A percentile compares a stretch with the other conserved stretches of the same genome.
phyloP scores from a whole-genome alignment of 2,888 invertebrate species.

The Ophion slaviceki region DNA sequence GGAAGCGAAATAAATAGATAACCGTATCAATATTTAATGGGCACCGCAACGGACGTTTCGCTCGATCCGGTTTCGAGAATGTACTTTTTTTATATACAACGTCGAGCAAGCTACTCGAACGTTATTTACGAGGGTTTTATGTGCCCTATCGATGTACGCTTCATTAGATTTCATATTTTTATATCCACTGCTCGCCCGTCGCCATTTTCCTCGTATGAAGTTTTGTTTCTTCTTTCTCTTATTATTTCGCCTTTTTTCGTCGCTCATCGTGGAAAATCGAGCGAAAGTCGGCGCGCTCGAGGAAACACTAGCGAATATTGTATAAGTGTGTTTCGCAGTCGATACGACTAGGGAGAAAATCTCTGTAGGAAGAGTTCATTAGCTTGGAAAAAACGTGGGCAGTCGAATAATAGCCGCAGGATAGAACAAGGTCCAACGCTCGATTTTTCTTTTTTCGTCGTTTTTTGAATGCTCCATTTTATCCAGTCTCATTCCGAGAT shows the following conservation, averaged over 20 bases:
- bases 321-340: slow-evolving; percentile 2
- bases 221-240: slow-evolving; percentile 4
- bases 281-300: slow-evolving; percentile 31
- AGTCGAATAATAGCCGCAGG: slow-evolving; percentile 20
- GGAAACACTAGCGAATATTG: slow-evolving; percentile 19
- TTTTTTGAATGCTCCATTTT: slow-evolving; percentile 1
- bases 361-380: slow-evolving; percentile 33
- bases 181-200: neutral
- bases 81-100: slow-evolving; percentile 8
- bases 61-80: neutral
- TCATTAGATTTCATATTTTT: slow-evolving; percentile 30
- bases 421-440: slow-evolving; percentile 39
- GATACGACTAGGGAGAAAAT: slow-evolving; percentile 11
- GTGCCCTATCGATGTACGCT: slow-evolving; percentile 35
- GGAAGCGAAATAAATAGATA: slow-evolving; percentile 3
- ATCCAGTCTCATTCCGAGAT: neutral
- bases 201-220: neutral
- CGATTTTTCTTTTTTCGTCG: slow-evolving; percentile 18
- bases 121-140: slow-evolving; percentile 26
- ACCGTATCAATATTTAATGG: slow-evolving; percentile 14
- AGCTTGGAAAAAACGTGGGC: slow-evolving; percentile 9
- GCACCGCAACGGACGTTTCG: neutral
- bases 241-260: neutral
- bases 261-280: slow-evolving; percentile 44
- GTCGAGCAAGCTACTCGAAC: neutral